These are phyloP conservation scores for Euplagia quadripunctaria DNA, from an alignment of 2,888 invertebrate genomes.

Conservation along the genomic window DNA sequence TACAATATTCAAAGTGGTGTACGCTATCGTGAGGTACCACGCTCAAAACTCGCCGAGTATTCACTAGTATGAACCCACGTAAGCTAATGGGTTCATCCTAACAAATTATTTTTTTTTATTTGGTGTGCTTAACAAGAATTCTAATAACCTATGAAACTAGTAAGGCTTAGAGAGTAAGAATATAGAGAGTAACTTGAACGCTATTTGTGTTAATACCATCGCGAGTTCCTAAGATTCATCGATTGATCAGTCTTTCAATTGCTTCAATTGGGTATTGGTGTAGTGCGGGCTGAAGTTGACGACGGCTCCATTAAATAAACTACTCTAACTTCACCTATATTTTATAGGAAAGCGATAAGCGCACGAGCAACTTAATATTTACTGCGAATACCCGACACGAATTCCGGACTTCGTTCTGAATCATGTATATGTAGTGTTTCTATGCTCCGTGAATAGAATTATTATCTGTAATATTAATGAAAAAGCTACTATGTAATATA, in stretches of 20 bases:
- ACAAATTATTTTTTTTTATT: neutral
- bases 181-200: neutral
- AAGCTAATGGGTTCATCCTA: neutral
- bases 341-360: conserved; percentile 71
- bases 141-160: neutral
- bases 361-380: conserved; percentile 66
- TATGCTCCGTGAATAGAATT: conserved; percentile 33
- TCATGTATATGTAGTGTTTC: conserved; percentile 25
- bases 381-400: conserved; percentile 53
- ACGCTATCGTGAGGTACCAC: neutral
- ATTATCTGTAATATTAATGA: neutral
- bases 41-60: neutral
- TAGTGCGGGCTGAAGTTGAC: conserved; percentile 62
- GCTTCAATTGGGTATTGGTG: conserved; percentile 62
- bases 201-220: conserved; percentile 20
- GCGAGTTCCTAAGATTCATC: conserved; percentile 36
- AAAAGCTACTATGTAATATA: neutral
- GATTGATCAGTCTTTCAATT: conserved; percentile 66
- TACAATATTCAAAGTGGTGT: neutral
- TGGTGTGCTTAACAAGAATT: neutral
- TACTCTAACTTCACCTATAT: conserved; percentile 74
- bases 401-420: conserved; percentile 34
- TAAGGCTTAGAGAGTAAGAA: no score
- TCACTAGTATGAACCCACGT: neutral
- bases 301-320: conserved; percentile 74